Evolutionary conservation across 2,888 invertebrate genomes (phyloP).

Genomic region (Argyra leucocephala): DNA sequence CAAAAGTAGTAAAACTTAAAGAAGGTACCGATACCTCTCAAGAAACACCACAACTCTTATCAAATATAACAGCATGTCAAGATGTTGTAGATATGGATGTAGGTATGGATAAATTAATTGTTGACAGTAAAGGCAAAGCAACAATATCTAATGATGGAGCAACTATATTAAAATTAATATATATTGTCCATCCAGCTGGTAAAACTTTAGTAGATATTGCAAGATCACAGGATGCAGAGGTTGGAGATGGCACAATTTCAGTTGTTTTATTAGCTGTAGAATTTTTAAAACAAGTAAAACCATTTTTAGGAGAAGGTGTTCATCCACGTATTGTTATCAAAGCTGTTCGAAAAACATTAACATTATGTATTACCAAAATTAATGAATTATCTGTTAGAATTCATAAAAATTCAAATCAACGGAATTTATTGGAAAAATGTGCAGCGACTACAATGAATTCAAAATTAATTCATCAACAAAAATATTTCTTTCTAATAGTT

Average conservation of each 20-base stretch:
- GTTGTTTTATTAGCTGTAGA: conserved; percentile 94
- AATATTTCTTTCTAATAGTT: conserved; percentile 94
- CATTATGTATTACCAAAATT: conserved; percentile 72
- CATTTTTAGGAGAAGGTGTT: conserved; percentile 89
- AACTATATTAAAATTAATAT: conserved; percentile 95
- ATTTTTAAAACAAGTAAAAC: conserved; percentile 86
- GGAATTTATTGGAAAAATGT: conserved; percentile 66
- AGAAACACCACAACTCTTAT: conserved; percentile 90
- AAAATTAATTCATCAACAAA: conserved; percentile 92
- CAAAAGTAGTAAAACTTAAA: conserved; percentile 92
- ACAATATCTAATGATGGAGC: conserved; percentile 99
- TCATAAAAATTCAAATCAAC: conserved; percentile 48
- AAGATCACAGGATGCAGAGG: conserved; percentile 97
- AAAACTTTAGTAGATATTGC: conserved; percentile 97
- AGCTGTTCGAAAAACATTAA: conserved; percentile 75
- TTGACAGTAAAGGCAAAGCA: conserved; percentile 77
- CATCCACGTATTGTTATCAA: conserved; percentile 90
- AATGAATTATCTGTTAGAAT: conserved; percentile 73
- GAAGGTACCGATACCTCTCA: conserved; percentile 96
- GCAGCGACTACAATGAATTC: conserved; percentile 95
- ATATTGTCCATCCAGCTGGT: conserved; percentile 96
- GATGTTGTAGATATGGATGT: conserved; percentile 87
- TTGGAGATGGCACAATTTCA: conserved; percentile 97
- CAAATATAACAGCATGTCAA: conserved; percentile 96
- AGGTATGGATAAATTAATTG: conserved; percentile 98